Evolutionary conservation across 2,888 invertebrate species (phyloP).

Genomic region (Liopterus haemorrhoidalis): DNA sequence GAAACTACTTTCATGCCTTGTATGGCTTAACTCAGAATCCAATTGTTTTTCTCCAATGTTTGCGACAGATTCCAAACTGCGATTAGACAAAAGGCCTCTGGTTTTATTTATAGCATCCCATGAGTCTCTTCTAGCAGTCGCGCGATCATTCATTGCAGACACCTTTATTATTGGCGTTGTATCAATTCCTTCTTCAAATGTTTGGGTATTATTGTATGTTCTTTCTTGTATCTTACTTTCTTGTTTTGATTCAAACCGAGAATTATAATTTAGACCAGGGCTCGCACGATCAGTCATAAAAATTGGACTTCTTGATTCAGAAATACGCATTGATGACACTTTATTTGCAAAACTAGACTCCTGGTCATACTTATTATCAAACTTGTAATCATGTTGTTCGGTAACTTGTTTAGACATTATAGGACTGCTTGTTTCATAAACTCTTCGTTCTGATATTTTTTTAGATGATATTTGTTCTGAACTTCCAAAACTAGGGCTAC

Average conservation of each 20-base stretch:
- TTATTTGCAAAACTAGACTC: constrained; percentile 40
- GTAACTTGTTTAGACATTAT: constrained; percentile 10
- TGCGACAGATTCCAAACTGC: constrained; percentile 64
- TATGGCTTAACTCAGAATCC: constrained; percentile 44
- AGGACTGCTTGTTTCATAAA: constrained; percentile 26
- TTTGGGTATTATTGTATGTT: not conserved
- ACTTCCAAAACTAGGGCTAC: constrained; percentile 42
- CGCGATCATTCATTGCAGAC: constrained; percentile 52
- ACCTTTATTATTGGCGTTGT: constrained; percentile 56
- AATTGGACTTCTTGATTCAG: constrained; percentile 40
- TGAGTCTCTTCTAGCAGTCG: constrained; percentile 55
- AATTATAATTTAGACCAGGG: not conserved
- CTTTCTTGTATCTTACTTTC: constrained; percentile 2
- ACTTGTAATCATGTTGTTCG: constrained; percentile 17
- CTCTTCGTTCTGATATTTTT: constrained; percentile 39
- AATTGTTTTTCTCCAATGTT: constrained; percentile 60
- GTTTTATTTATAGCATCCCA: constrained; percentile 82
- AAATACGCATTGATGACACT: constrained; percentile 41
- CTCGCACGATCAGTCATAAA: constrained; percentile 36
- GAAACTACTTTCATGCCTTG: constrained; percentile 25
- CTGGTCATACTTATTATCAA: constrained; percentile 30
- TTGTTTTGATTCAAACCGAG: not conserved
- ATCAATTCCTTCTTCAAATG: constrained; percentile 43
- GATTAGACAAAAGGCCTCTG: constrained; percentile 63
- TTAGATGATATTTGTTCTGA: constrained; percentile 43